phyloP scores from a whole-genome alignment of 2,888 invertebrate genomes.

The Spisula subtruncata region DNA sequence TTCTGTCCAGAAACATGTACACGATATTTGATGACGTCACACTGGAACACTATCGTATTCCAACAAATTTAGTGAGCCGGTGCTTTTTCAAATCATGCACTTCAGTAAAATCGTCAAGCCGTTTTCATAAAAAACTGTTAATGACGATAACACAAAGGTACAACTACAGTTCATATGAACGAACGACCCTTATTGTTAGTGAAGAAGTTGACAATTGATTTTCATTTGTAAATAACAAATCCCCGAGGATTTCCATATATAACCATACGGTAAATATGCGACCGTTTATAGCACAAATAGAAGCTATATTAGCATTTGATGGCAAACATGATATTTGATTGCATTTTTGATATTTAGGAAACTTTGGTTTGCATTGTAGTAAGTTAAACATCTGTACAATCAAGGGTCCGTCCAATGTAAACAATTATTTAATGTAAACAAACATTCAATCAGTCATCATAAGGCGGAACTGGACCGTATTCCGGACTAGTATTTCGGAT shows the following conservation, averaged over 20 bases:
- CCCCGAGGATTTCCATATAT: neutral
- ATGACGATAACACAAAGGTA: too few species aligned
- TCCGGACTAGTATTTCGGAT: neutral
- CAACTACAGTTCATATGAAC: neutral
- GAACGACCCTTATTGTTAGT: neutral
- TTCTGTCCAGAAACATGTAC: too few species aligned
- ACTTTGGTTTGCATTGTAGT: neutral
- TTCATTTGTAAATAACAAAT: neutral
- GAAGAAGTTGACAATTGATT: neutral
- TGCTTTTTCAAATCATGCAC: too few species aligned
- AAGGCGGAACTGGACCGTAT: slow-evolving; percentile 5
- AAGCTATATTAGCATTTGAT: neutral
- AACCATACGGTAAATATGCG: neutral
- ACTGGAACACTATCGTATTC: too few species aligned
- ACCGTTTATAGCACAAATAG: neutral
- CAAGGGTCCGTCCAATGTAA: neutral
- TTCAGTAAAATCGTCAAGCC: too few species aligned
- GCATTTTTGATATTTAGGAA: neutral
- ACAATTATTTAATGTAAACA: neutral
- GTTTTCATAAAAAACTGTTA: too few species aligned
- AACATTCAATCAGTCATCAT: neutral
- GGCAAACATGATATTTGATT: neutral
- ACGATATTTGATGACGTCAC: too few species aligned
- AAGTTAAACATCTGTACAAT: neutral
- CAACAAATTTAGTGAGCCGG: too few species aligned